Evolutionary conservation across 2,888 invertebrate genomes (phyloP), one percentile per base, ranked within the genome.

Genomic region (Atrina japonica): DNA sequence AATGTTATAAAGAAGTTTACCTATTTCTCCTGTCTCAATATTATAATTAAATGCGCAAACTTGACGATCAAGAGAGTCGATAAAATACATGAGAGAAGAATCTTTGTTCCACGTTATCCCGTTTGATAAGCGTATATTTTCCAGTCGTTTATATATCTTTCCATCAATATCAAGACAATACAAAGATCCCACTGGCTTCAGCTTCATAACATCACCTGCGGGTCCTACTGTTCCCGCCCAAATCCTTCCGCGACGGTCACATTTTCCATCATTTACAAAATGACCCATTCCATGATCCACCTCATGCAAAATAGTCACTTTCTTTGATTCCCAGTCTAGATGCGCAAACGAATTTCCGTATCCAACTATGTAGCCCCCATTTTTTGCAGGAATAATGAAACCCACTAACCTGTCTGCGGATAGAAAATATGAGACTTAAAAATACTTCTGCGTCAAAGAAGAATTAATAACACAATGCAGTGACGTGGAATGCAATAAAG

Each of bases 91-190:
- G 81, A 92, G 93, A 71, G 93, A 92, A 84, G 93, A 93, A 82
- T 94, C 94, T 0, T 91, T 86, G 21, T 93, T 94, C 96, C 96
- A 96, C 0, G 94, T 94, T 5, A 96, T 89, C 1, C 96, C 96
- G 84, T 96, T 96, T 52, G 95, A 95, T n/a, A 95, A 83, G 56
- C 73, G 73, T 11, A 88, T 64, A 18, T 83, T 81, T 6, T 74
- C 77, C 18, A 68, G 21, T 3, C 29, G 53, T 23, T 43, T 75
- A 25, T 56, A 68, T 14, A 86, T 11, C 2, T 59, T 77, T 0
- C 76, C 75, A 29, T 83, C 83, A 18, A 67, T 63, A 29, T 84
- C 84, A 47, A 88, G 49, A 25, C 81, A 76, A 68, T 82, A 88
- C 29, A 88, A 77, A 9, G 80, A 69, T 1, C 86, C 88, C 7